These are phyloP conservation scores for Helogale parvula DNA, from an alignment of 2,113 vertebrate species.

Conservation along the genomic window DNA sequence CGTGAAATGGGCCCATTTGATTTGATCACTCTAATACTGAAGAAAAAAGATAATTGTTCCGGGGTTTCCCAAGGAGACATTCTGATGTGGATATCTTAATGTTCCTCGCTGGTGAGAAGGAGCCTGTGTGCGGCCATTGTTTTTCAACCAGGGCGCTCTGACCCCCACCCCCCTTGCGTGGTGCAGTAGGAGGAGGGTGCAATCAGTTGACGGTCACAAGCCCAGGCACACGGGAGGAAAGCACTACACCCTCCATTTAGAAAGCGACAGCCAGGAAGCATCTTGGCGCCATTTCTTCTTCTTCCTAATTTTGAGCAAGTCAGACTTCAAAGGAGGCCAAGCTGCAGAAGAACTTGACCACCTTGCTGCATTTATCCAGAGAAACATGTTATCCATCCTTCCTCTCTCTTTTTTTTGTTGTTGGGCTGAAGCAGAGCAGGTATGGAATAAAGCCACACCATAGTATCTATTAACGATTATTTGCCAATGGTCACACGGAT, in stretches of 20 bases:
- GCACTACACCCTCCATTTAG: slow-evolving; percentile 56
- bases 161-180: background rate
- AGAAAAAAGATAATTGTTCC: slow-evolving; percentile 5
- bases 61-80: background rate
- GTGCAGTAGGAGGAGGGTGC: background rate
- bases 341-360: slow-evolving; percentile 76
- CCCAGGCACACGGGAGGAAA: background rate
- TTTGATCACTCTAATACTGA: slow-evolving; percentile 31
- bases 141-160: background rate
- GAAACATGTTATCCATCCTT: slow-evolving; percentile 74
- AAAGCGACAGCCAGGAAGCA: slow-evolving; percentile 73
- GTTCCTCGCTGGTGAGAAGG: background rate
- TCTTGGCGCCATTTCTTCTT: slow-evolving; percentile 75
- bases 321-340: slow-evolving; percentile 81
- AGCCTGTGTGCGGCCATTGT: rapidly evolving
- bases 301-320: slow-evolving; percentile 82
- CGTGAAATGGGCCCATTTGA: slow-evolving; percentile 11
- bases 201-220: background rate
- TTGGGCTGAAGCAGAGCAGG: slow-evolving; percentile 60
- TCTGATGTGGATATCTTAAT: background rate
- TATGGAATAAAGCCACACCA: slow-evolving; percentile 81
- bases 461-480: slow-evolving; percentile 84
- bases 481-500: slow-evolving; percentile 83
- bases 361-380: slow-evolving; percentile 72
- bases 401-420: slow-evolving; percentile 19